A percentile compares a stretch with the other conserved stretches of the same genome.
Evolutionary conservation across 2,113 vertebrate species (phyloP).

Genomic region (Dicrurus megarhynchus): DNA sequence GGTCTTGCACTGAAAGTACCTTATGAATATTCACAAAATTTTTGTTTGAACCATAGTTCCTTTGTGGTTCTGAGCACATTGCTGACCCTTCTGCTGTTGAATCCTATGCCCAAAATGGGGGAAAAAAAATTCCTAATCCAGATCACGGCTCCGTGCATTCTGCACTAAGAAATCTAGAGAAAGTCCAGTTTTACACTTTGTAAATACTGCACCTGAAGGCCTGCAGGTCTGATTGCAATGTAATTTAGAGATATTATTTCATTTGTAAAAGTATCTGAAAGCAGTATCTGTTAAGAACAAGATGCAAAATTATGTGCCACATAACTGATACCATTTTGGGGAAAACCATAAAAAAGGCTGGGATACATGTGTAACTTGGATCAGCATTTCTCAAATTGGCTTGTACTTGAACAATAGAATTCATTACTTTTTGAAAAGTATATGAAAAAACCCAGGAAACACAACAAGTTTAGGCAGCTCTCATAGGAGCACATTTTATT

Average conservation of each 20-base stretch:
- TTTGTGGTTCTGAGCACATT: background rate
- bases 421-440: background rate
- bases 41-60: background rate
- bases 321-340: background rate
- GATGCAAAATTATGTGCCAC: background rate
- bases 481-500: background rate
- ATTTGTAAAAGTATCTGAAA: background rate
- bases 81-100: background rate
- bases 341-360: background rate
- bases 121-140: background rate
- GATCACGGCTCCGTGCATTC: background rate
- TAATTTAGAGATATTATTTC: background rate
- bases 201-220: fast-evolving
- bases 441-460: background rate
- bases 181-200: background rate
- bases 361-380: background rate
- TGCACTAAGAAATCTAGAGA: background rate
- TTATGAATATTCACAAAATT: background rate
- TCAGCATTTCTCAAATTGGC: background rate
- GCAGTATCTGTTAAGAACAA: background rate
- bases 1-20: background rate
- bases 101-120: background rate
- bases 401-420: background rate
- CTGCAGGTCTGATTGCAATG: background rate
- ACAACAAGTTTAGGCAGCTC: background rate